Base-by-base conservation (phyloP, 2,888 invertebrate species). In the Ophonus ardosiacus region DNA sequence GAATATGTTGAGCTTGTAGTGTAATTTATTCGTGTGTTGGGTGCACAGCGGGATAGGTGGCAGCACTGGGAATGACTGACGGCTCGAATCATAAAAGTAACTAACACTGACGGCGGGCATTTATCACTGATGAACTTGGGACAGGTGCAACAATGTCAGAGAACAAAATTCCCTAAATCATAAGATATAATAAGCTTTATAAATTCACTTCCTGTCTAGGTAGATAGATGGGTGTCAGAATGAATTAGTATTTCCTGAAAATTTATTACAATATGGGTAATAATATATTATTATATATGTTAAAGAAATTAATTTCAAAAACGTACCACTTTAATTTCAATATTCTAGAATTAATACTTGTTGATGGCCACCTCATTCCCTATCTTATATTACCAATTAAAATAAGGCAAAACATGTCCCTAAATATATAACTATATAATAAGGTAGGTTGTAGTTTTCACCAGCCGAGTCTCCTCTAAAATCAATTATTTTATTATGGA, bases 31-130 rank as follows among this genome's bases (percentile, higher is more conserved):
- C 43, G 31, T 51, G 68, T 43, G 65, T 82, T 82, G 56, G 51
- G 38, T 15, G 82, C 87, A 65, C 88, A 85, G 87, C 86, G 86
- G 87, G 87, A 31, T 82, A 78, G 86, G 86, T 86, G 84, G 86
- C 84, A 79, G 84, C 80, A 81, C 61, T 79, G 81, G 51, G 86
- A 85, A 86, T 87, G 87, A 87, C 86, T 87, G 87, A 87, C 88
- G 68, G 82, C 57, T 56, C 17, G 68, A 57, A 82, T 68, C 82
- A 82, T 82, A 82, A 82, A 82, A 81, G 82, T 82, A 82, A 82
- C 82, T 82, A 82, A 82, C 65, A 71, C 68, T 82, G 82, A 82
- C 82, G 71, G 65, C 63, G 40, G 10, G 21, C 63, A 80, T 80
- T 80, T 80, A 63, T 80, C 80, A 74, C 43, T 68, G 68, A 43